phyloP scores from a whole-genome alignment of 1,140 invertebrate species.

The Pseudomyrmex cubaensis region DNA sequence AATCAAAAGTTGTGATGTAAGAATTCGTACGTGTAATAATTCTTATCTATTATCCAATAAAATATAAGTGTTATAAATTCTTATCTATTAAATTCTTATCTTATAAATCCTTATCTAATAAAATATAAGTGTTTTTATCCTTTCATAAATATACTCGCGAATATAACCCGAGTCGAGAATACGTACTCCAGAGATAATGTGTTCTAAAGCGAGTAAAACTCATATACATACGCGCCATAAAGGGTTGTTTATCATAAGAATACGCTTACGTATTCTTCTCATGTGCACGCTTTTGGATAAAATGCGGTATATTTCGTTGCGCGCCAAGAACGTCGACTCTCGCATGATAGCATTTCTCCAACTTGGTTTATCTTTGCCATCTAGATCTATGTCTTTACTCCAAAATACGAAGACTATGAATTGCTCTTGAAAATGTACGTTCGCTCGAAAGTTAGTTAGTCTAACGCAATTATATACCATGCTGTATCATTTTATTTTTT shows the following conservation, averaged over 20 bases:
- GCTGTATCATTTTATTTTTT: too few relatives aligned
- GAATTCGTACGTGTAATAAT: too few relatives aligned
- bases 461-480: too few relatives aligned
- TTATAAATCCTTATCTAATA: too few relatives aligned
- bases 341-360: slow-evolving; percentile 23
- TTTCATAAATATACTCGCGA: too few relatives aligned
- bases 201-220: neutral
- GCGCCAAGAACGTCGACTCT: slow-evolving; percentile 4
- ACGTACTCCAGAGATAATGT: neutral
- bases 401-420: neutral
- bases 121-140: too few relatives aligned
- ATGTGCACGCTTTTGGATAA: slow-evolving; percentile 1
- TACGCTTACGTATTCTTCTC: slow-evolving; percentile 12
- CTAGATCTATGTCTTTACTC: neutral
- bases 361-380: slow-evolving; percentile 5
- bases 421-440: neutral
- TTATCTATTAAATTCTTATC: too few relatives aligned
- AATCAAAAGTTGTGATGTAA: too few relatives aligned
- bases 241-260: neutral
- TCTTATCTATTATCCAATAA: neutral
- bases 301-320: slow-evolving; percentile 7
- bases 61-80: too few relatives aligned
- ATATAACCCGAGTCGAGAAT: neutral
- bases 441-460: too few relatives aligned
- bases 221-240: slow-evolving; percentile 19